Conservation (phyloP, 2,113 vertebrate species). For the Sinocyclocheilus maitianheensis region DNA sequence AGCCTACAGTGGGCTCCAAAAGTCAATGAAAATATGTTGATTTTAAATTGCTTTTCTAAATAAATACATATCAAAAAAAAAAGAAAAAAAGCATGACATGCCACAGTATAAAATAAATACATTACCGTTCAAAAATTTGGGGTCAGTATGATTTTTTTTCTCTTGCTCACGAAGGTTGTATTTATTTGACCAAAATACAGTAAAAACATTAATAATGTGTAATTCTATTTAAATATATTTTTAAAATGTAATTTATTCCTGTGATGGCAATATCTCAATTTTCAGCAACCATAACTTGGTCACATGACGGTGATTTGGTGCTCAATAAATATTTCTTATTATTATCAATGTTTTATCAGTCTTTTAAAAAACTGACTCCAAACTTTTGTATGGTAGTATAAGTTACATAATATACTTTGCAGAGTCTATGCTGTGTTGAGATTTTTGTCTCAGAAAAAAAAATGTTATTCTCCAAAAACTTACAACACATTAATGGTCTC, state of each 20-base stretch:
- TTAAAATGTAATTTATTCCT: too few relatives aligned
- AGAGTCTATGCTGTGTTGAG: background rate
- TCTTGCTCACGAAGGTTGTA: background rate
- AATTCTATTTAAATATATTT: background rate
- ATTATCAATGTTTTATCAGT: background rate
- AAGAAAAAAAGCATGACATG: background rate
- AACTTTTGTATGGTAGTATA: background rate
- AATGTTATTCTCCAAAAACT: constrained; percentile 45
- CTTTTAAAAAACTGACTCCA: background rate
- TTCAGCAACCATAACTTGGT: background rate
- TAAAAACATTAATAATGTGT: background rate
- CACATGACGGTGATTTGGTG: background rate
- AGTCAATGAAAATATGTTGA: background rate
- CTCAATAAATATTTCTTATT: background rate
- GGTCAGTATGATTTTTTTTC: background rate
- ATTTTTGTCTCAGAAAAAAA: background rate
- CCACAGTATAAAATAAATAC: background rate
- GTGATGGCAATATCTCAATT: background rate
- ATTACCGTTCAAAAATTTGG: background rate
- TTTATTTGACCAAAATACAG: background rate
- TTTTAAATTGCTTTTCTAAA: background rate
- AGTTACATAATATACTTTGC: background rate
- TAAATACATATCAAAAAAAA: too few relatives aligned
- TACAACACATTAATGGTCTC: constrained; percentile 72
- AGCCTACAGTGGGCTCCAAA: background rate